Conservation (phyloP, 2,888 invertebrate species). For the Tachina lurida region DNA sequence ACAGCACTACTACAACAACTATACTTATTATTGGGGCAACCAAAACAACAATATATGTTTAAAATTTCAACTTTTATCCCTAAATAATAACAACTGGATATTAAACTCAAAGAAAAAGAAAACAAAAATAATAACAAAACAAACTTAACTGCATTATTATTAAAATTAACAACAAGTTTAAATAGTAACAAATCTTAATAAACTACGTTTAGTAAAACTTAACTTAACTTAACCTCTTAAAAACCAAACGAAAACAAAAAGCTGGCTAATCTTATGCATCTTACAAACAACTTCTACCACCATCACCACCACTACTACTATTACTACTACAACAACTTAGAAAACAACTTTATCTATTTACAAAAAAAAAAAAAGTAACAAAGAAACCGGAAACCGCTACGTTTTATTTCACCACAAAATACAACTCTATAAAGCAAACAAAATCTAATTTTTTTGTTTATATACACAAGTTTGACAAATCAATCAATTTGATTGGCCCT, state of each 20-base stretch:
- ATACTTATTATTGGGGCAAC: conserved; percentile 30
- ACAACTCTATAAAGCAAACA: conserved; percentile 1
- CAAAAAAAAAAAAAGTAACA: conserved; percentile 16
- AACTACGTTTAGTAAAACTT: conserved; percentile 50
- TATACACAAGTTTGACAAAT: conserved; percentile 26
- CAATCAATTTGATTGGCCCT: conserved; percentile 48
- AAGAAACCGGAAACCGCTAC: conserved; percentile 45
- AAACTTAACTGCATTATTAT: conserved; percentile 47
- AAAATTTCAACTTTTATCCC: conserved; percentile 66
- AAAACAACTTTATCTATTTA: conserved; percentile 48
- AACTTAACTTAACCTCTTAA: conserved; percentile 50
- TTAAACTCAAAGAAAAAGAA: conserved; percentile 27
- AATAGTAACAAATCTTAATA: conserved; percentile 53
- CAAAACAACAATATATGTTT: conserved; percentile 38
- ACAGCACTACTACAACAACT: conserved; percentile 49
- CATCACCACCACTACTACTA: conserved; percentile 55
- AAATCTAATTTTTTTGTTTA: conserved; percentile 30
- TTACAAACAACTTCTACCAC: conserved; percentile 58
- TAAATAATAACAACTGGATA: conserved; percentile 61
- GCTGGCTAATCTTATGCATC: conserved; percentile 70
- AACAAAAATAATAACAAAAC: background rate
- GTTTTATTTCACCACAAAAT: conserved; percentile 30
- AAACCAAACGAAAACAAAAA: conserved; percentile 60
- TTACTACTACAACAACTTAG: conserved; percentile 28
- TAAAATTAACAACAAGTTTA: conserved; percentile 39